Evolutionary conservation across 2,888 invertebrate species (phyloP).

Genomic region (Limulus polyphemus): DNA sequence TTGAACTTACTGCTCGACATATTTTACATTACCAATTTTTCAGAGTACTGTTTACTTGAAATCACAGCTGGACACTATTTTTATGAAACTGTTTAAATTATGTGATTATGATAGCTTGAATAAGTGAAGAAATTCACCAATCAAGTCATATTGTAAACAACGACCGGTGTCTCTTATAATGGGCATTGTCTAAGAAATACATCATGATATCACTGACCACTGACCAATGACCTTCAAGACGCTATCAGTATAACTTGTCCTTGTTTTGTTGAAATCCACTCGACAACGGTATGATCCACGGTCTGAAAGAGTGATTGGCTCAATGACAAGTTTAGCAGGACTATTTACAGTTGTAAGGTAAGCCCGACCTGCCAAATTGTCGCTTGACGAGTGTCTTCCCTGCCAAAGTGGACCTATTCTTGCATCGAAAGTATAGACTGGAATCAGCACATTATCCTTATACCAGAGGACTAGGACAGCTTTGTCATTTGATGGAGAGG

Average conservation of each 20-base stretch:
- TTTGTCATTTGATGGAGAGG: slow-evolving; percentile 17
- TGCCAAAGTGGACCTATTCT: slow-evolving; percentile 17
- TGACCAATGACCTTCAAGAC: slow-evolving; percentile 77
- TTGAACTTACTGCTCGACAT: too few species aligned
- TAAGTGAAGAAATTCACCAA: too few species aligned
- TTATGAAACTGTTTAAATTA: too few species aligned
- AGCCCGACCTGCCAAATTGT: slow-evolving; percentile 60
- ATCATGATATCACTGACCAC: too few species aligned
- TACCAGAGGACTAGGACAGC: slow-evolving; percentile 23
- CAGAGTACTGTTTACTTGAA: too few species aligned
- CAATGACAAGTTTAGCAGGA: slow-evolving; percentile 18
- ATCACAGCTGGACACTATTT: too few species aligned
- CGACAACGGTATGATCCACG: slow-evolving; percentile 80
- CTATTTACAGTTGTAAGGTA: slow-evolving; percentile 60
- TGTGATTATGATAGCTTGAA: too few species aligned
- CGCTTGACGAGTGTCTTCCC: slow-evolving; percentile 9
- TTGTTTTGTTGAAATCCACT: slow-evolving; percentile 78
- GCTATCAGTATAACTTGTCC: slow-evolving; percentile 76
- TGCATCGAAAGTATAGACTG: slow-evolving; percentile 23
- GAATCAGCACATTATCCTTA: slow-evolving; percentile 19
- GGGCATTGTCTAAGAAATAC: too few species aligned
- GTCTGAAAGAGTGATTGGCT: slow-evolving; percentile 60
- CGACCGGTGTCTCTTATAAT: too few species aligned
- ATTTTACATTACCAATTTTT: too few species aligned
- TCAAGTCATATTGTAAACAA: too few species aligned